A percentile compares a stretch with the other conserved stretches of the same genome.
Evolutionary conservation across 2,888 invertebrate genomes (phyloP).

Genomic region (Hypercompe scribonia): DNA sequence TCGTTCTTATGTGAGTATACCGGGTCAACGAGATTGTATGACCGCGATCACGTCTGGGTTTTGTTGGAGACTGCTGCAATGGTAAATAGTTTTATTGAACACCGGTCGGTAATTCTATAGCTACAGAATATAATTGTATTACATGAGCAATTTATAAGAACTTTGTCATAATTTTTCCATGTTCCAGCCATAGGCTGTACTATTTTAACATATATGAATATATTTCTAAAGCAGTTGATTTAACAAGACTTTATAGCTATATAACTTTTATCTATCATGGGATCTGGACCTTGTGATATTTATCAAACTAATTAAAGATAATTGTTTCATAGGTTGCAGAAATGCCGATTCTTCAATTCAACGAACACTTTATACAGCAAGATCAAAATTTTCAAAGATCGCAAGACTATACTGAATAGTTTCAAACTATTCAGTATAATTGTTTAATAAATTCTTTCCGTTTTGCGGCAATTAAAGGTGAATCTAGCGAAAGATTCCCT

Average conservation of each 20-base stretch:
- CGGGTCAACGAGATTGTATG: conserved; percentile 52
- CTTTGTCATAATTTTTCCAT: not conserved
- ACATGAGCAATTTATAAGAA: not conserved
- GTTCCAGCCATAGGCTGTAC: no score
- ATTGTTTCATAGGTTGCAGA: no score
- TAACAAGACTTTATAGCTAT: no score
- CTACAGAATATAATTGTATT: not conserved
- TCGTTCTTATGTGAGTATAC: conserved; percentile 51
- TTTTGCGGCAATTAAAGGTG: not conserved
- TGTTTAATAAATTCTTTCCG: not conserved
- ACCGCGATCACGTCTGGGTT: conserved; percentile 65
- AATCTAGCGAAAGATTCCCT: not conserved
- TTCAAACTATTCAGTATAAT: not conserved
- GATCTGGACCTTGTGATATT: no score
- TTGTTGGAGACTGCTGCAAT: conserved; percentile 57
- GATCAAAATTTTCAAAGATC: not conserved
- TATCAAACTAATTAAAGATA: no score
- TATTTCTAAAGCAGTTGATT: no score
- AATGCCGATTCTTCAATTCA: not conserved
- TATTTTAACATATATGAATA: no score
- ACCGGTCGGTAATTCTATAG: not conserved
- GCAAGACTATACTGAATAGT: not conserved
- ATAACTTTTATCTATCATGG: no score
- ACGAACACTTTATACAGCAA: no score
- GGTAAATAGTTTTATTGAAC: conserved; percentile 31